Evolutionary conservation across 1,140 invertebrate species (phyloP), one percentile per base, ranked within the genome.

Genomic region (Trichoplusia ni): DNA sequence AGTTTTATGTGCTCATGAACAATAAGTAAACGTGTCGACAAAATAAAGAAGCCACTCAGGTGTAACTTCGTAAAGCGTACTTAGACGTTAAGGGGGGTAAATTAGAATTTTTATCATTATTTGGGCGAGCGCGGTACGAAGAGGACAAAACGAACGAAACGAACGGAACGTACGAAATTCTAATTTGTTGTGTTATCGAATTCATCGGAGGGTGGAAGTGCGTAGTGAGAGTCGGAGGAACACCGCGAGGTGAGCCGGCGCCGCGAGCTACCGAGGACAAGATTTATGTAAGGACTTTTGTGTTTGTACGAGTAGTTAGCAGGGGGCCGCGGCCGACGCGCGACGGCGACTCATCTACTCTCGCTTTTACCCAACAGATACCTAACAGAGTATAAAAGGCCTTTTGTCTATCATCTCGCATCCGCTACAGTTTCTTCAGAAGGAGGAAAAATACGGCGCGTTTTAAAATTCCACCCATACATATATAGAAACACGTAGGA

Each of bases 261-360:
- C 82, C 84, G 70, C 79, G 82, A 88, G 82, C 84, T 81, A 72
- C 75, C 81, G 66, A 79, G 77, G 85, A 87, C 82, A 91, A 91
- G 90, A 91, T 91, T 91, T 91, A 91, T 91, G 89, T 90, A 86
- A 89, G 86, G 86, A 91, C 89, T 91, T 91, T 90, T 90, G 81
- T 90, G 86, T 91, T 91, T 90, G 84, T 89, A 79, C 79, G 79
- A 84, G 82, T 86, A 91, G 88, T 91, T 91, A 90, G 84, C 81
- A 83, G 80, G 73, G 73, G 69, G 71, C 71, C 60, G 63, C 37
- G 64, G 54, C 37, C 62, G 60, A 37, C 53, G 64, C 4, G 19
- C 38, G 38, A 6, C 18, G 60, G 71, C 69, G 47, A 76, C 88
- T 91, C 89, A 91, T 91, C 89, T 91, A 89, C 89, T 89, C 90